Evolutionary conservation across 2,797 vertebrate genomes (phyloP).

Genomic region (Dipus sagitta): DNA sequence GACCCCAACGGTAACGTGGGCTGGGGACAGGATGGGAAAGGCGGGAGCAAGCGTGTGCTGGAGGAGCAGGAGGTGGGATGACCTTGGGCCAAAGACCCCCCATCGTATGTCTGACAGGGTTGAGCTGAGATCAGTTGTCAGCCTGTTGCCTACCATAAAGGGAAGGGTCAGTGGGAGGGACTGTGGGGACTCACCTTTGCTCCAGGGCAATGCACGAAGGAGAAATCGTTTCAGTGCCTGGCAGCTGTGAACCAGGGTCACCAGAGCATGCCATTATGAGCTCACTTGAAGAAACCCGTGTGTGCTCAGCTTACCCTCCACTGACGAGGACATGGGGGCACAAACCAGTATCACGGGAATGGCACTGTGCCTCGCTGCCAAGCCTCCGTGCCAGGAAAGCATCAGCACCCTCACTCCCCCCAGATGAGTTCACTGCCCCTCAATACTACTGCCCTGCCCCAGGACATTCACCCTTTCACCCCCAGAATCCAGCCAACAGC

Average conservation of each 20-base stretch:
- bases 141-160: background rate
- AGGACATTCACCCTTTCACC: background rate
- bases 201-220: background rate
- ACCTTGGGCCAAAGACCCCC: background rate
- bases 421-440: no score
- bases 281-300: background rate
- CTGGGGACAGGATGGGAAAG: background rate
- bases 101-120: no score
- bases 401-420: background rate
- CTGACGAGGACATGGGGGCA: background rate
- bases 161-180: background rate
- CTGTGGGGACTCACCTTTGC: background rate
- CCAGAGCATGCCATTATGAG: rapidly evolving
- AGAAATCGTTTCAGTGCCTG: background rate
- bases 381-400: background rate
- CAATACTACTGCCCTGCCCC: background rate
- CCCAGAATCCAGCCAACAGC: background rate
- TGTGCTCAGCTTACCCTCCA: no score
- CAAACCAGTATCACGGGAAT: background rate
- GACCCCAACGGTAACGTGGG: no score
- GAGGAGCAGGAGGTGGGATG: background rate
- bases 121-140: background rate
- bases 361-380: background rate
- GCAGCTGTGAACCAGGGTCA: background rate
- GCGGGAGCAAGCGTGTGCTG: background rate